Conservation (phyloP, 2,888 invertebrate genomes). For the Pilophorus perplexus region DNA sequence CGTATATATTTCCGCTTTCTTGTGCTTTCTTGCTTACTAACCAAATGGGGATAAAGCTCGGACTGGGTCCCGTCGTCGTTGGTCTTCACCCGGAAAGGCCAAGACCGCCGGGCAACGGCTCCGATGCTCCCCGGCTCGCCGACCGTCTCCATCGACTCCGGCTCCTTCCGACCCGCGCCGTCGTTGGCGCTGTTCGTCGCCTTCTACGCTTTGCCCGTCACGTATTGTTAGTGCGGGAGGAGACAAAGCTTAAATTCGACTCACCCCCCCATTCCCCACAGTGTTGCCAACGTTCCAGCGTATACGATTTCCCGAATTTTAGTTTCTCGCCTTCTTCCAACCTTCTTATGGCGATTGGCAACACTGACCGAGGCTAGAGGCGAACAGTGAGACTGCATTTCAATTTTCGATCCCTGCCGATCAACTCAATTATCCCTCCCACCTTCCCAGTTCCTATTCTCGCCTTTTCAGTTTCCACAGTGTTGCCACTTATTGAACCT, state of each 20-base stretch:
- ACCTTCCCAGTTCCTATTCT: no score
- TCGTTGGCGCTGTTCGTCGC: neutral
- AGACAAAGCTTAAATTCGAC: no score
- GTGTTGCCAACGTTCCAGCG: neutral
- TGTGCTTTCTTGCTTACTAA: neutral
- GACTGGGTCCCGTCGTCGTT: constrained; percentile 37
- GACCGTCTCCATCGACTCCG: constrained; percentile 19
- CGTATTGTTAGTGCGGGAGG: constrained; percentile 3
- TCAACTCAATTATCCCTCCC: no score
- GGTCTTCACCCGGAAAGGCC: constrained; percentile 28
- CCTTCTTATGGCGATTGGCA: no score
- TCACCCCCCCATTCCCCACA: no score
- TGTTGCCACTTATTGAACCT: no score
- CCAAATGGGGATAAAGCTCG: constrained; percentile 3
- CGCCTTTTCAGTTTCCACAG: no score
- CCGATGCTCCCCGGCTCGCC: constrained; percentile 28
- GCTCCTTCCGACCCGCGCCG: neutral
- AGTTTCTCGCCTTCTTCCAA: no score
- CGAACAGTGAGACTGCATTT: no score
- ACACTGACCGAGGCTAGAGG: no score
- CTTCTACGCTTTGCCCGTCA: neutral
- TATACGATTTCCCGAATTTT: no score
- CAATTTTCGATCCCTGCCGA: no score
- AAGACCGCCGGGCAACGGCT: constrained; percentile 6
- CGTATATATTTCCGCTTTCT: neutral